phyloP scores from a whole-genome alignment of 1,140 invertebrate genomes.

The Archivesica marissinica region DNA sequence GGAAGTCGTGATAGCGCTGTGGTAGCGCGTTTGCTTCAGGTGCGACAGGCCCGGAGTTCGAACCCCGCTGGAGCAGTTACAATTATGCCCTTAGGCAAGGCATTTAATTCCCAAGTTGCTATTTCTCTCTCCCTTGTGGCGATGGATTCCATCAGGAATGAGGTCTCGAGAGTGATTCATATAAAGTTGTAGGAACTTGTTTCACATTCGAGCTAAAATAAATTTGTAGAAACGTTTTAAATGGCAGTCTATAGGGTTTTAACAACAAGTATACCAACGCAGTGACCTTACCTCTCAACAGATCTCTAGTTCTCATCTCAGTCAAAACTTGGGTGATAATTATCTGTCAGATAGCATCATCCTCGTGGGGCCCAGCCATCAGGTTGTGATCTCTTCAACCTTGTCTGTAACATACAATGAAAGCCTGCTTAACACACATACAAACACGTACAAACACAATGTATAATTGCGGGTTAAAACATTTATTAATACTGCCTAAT shows the following conservation, averaged over 20 bases:
- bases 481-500: background rate
- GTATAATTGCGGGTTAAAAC: conserved; percentile 12
- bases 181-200: too few relatives aligned
- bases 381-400: background rate
- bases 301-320: background rate
- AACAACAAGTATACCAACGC: background rate
- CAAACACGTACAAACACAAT: background rate
- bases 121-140: too few relatives aligned
- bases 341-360: background rate
- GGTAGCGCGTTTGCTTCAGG: too few relatives aligned
- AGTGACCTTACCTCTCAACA: background rate
- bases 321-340: background rate
- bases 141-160: too few relatives aligned
- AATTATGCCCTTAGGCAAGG: too few relatives aligned
- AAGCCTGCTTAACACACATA: background rate
- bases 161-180: too few relatives aligned
- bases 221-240: too few relatives aligned
- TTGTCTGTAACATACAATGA: background rate
- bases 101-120: too few relatives aligned
- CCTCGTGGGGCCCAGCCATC: background rate
- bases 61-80: too few relatives aligned
- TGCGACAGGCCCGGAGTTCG: too few relatives aligned
- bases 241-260: background rate
- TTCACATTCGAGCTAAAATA: too few relatives aligned
- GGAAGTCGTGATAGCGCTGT: too few relatives aligned